Conservation (phyloP, 1,140 invertebrate species). For the Macrosteles quadrilineatus region DNA sequence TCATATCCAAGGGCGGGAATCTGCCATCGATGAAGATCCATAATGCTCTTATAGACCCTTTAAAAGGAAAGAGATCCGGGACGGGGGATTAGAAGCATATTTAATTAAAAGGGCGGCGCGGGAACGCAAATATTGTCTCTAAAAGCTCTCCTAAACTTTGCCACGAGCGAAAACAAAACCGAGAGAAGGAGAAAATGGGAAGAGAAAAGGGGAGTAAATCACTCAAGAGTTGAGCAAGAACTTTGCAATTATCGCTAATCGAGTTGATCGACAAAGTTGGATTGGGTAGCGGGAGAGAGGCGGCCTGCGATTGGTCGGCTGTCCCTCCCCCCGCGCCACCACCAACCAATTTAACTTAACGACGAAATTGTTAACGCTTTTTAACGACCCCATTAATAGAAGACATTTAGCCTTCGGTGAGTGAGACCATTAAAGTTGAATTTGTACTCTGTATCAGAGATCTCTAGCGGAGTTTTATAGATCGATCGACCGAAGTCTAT, state of each 20-base stretch:
- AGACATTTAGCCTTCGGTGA: background rate
- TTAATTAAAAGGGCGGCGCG: conserved; percentile 15
- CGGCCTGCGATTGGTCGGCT: background rate
- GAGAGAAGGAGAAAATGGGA: background rate
- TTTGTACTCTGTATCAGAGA: conserved; percentile 11
- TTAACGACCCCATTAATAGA: conserved; percentile 16
- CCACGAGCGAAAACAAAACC: background rate
- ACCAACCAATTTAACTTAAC: background rate
- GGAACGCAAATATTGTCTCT: conserved; percentile 15
- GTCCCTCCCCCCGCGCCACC: background rate
- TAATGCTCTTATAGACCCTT: background rate
- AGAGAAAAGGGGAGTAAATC: background rate
- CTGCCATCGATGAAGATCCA: too few species aligned
- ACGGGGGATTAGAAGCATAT: background rate
- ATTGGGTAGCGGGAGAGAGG: background rate
- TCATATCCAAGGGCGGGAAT: too few species aligned
- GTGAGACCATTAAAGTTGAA: background rate
- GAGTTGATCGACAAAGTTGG: conserved; percentile 13
- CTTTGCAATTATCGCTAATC: conserved; percentile 19
- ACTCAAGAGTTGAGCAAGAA: conserved; percentile 10
- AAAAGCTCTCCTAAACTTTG: conserved; percentile 1
- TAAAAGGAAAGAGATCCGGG: background rate
- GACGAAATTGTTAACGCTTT: conserved; percentile 19
- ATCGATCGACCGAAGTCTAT: too few species aligned
- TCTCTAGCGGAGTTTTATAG: conserved; percentile 7